phyloP scores from a whole-genome alignment of 1,140 invertebrate genomes.

The Heliconius eleuchia region DNA sequence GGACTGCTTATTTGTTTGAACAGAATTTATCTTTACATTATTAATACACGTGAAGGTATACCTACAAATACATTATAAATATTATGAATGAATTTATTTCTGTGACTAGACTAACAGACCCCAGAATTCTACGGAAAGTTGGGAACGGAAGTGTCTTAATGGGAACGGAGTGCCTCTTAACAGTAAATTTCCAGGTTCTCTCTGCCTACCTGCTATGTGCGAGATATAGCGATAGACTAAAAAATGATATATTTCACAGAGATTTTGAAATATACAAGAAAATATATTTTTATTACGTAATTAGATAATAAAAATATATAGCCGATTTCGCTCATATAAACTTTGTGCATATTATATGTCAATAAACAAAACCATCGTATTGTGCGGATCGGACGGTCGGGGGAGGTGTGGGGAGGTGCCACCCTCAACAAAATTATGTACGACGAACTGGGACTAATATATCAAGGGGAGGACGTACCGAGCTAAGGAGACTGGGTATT shows the following conservation, averaged over 20 bases:
- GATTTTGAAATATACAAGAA: background rate
- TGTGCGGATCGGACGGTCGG: constrained; percentile 63
- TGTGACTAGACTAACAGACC: no score
- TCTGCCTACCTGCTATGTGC: no score
- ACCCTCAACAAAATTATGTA: constrained; percentile 80
- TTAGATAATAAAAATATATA: constrained; percentile 19
- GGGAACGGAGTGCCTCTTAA: no score
- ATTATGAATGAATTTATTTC: background rate
- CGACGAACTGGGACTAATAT: constrained; percentile 81
- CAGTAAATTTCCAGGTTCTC: no score
- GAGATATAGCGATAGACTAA: no score
- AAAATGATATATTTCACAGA: no score
- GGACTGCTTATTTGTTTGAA: constrained; percentile 38
- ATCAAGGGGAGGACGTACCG: constrained; percentile 79
- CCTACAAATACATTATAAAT: background rate
- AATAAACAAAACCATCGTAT: constrained; percentile 77
- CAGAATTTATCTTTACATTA: background rate
- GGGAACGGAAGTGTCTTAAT: no score
- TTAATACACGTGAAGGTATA: background rate
- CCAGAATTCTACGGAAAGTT: no score
- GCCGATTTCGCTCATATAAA: constrained; percentile 31
- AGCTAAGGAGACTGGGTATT: constrained; percentile 79
- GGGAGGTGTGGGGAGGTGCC: constrained; percentile 57
- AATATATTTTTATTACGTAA: background rate
- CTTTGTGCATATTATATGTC: constrained; percentile 49